Evolutionary conservation across 2,113 vertebrate species (phyloP).

Genomic region (Montifringilla adamsi): DNA sequence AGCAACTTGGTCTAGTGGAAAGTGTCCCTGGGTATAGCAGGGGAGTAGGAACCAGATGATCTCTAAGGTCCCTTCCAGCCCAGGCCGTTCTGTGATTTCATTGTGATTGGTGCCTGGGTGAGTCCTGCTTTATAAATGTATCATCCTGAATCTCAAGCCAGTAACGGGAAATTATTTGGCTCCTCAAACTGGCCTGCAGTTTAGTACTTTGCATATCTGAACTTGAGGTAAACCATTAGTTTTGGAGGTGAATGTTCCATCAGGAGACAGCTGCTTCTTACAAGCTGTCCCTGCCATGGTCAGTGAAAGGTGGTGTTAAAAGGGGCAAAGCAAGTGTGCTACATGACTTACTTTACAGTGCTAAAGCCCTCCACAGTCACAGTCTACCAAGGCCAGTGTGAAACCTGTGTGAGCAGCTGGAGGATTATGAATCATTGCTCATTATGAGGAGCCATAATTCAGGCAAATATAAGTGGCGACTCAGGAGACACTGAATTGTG

Average conservation of each 20-base stretch:
- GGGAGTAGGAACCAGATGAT: not conserved
- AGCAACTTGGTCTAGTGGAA: not conserved
- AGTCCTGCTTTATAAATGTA: not conserved
- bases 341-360: not conserved
- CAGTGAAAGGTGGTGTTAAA: not conserved
- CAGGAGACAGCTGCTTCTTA: not conserved
- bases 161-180: not conserved
- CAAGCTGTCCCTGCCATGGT: not conserved
- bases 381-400: not conserved
- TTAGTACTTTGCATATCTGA: not conserved
- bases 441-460: not conserved
- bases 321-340: not conserved
- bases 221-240: not conserved
- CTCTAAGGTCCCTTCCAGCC: not conserved
- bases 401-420: conserved; percentile 5
- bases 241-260: not conserved
- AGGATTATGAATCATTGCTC: not conserved
- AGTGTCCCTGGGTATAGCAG: not conserved
- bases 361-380: not conserved
- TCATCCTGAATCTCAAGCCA: not conserved
- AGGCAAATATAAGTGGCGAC: conserved; percentile 2
- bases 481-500: not conserved
- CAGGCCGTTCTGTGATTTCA: not conserved
- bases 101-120: not conserved
- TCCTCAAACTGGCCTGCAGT: not conserved